These are phyloP conservation scores for Chalcis sispes DNA, from an alignment of 2,888 invertebrate species.

Conservation along the genomic window DNA sequence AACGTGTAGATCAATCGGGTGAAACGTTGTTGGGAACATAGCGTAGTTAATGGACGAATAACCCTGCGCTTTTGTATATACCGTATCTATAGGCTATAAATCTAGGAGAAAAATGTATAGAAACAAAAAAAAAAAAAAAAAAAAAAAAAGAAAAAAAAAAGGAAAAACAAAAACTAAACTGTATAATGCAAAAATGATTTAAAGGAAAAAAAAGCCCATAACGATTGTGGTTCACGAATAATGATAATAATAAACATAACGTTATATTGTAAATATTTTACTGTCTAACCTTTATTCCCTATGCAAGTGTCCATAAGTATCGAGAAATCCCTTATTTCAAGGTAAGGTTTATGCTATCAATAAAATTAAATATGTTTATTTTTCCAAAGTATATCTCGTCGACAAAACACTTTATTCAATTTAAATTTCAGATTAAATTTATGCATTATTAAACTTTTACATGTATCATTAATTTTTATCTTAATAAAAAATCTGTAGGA, in stretches of 20 bases:
- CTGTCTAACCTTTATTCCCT: neutral
- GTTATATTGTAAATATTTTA: conserved; percentile 72
- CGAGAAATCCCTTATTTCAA: no score
- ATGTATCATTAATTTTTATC: no score
- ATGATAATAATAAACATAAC: conserved; percentile 72
- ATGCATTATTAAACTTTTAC: no score
- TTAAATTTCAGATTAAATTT: no score
- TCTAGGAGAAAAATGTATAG: conserved; percentile 70
- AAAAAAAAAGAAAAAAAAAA: conserved; percentile 59
- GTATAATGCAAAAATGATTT: conserved; percentile 68
- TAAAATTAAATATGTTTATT: no score
- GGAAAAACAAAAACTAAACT: conserved; percentile 61
- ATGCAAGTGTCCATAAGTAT: neutral
- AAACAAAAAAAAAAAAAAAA: conserved; percentile 48
- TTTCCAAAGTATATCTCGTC: no score
- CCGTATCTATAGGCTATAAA: conserved; percentile 60
- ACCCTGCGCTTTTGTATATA: conserved; percentile 73
- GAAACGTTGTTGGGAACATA: conserved; percentile 62
- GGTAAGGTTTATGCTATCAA: conserved; percentile 31
- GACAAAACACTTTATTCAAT: no score
- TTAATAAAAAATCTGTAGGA: no score
- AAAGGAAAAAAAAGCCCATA: conserved; percentile 62
- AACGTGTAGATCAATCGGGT: conserved; percentile 58
- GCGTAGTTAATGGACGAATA: conserved; percentile 66
- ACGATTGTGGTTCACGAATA: conserved; percentile 71